Evolutionary conservation across 1,140 invertebrate species (phyloP), one percentile per base, ranked within the genome.

Genomic region (Lasioglossum baleicum): DNA sequence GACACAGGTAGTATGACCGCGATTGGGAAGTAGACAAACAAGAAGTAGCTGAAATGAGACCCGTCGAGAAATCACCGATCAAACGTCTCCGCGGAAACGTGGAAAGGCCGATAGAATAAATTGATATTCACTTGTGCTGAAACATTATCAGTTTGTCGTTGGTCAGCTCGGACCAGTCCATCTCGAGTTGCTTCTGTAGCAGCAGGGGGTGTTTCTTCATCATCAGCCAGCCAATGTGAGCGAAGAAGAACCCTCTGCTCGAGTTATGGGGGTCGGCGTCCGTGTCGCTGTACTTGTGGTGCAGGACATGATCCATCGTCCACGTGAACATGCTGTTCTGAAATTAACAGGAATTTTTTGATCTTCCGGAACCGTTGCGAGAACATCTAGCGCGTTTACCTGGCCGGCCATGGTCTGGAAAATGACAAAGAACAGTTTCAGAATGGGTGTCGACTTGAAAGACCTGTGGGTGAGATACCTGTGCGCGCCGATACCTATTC

Each of bases 1-100:
- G 92, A 88, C 0, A 97, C 95, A 0, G 98, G 98, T 5, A 98
- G 63, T 0, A 95, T 82, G 65, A 98, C 95, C 83, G 96, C 97
- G 58, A 96, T 92, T 1, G 97, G 64, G 0, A 96, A 90, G 86
- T 97, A 96, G 51, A 97, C 90, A 2, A 95, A 95, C 60, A 96
- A 93, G 92, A 97, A 95, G 70, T 95, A 95, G 87, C 96, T 95
- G 88, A 69, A 89, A 93, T 42, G 2, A 11, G 13, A 48, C 11
- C 0, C 10, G 44, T 48, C 10, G 10, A 11, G 2, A 10, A 35
- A 35, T 35, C 35, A 35, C 5, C 2, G 35, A 44, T 44, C 1
- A 48, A 48, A 48, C 13, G 2, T 11, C 44, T 10, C 8, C 10
- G 13, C 10, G 13, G 44, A 48, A 48, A 10, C 44, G 1, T 26